These are phyloP conservation scores for Oophaga pumilio DNA, from an alignment of 2,113 vertebrate genomes.

Conservation along the genomic window DNA sequence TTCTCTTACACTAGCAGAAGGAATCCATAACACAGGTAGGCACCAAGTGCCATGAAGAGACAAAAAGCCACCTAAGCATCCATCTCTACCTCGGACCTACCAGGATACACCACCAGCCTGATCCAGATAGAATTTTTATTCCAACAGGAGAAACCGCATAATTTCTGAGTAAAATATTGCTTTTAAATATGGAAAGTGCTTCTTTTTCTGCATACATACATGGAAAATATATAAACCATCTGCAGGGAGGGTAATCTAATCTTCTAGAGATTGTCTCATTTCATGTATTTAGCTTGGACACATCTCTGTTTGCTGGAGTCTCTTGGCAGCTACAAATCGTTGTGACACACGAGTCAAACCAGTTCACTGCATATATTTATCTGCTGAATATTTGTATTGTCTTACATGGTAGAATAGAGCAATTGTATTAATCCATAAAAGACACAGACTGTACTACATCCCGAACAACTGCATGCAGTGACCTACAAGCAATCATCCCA, in stretches of 20 bases:
- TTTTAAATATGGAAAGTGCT: not conserved
- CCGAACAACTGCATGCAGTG: not conserved
- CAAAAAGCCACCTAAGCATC: not conserved
- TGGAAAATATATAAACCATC: slow-evolving; percentile 46
- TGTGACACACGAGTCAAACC: slow-evolving; percentile 50
- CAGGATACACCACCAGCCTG: not conserved
- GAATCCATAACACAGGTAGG: not conserved
- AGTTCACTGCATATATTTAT: slow-evolving; percentile 48
- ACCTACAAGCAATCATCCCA: not conserved
- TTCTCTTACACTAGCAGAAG: not conserved
- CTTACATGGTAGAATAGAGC: slow-evolving; percentile 11
- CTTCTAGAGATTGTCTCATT: slow-evolving; percentile 41
- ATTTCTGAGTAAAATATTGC: not conserved
- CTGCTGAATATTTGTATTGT: slow-evolving; percentile 43
- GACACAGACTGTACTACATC: not conserved
- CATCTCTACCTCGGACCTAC: not conserved
- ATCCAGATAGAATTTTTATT: not conserved
- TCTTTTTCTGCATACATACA: slow-evolving; percentile 28
- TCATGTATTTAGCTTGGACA: slow-evolving; percentile 47
- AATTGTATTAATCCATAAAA: slow-evolving; percentile 9
- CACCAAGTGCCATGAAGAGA: not conserved
- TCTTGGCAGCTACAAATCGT: slow-evolving; percentile 37
- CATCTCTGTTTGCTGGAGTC: slow-evolving; percentile 25
- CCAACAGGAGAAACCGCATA: not conserved
- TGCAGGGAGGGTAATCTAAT: slow-evolving; percentile 50